Base-by-base conservation (phyloP, 2,888 invertebrate genomes). In the Margaritifera margaritifera region DNA sequence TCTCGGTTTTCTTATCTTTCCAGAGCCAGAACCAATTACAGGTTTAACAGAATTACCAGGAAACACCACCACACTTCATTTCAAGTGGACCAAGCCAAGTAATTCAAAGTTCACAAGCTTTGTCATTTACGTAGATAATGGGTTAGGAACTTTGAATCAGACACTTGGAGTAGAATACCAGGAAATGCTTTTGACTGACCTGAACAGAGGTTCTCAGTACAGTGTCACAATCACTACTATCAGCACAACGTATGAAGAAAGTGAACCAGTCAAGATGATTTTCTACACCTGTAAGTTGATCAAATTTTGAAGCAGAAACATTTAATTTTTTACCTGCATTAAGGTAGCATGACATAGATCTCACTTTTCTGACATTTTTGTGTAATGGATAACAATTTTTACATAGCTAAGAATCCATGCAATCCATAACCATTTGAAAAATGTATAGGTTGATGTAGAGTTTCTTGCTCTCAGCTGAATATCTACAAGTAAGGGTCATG, bases 271-370 rank as follows among this genome's bases (percentile, higher is more conserved):
- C 11, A 62, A 68, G 20, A 68, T 67, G 51, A 54, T 64, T 15
- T 76, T 80, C 57, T 75, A 76, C 63, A 81, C 83, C 59, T 57
- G 83, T 83, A 71, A 76, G 80, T 69, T 42, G 2, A 52, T 53
- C 15, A 42, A 15, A 15, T 42, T 42, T 42, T 3, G 15, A 11
- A 2, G 15, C 11, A 42, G 42, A 42, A 42, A 42, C 15, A 42
- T 42, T 42, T 42, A 15, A 8, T 42, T 8, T 42, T 15, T 42
- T 42, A 15, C 4, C 42, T 3, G 15, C 42, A 42, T 42, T 42
- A 42, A 42, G 42, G 15, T 42, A 42, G 42, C 42, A 11, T 42
- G 11, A 42, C 15, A 42, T 42, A 42, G 11, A 42, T 42, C 11
- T 42, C 15, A 42, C 4, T 42, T 2, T 15, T 42, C 42, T 3